Base-by-base conservation (phyloP, 2,797 vertebrate species). In the Remorina albescens region DNA sequence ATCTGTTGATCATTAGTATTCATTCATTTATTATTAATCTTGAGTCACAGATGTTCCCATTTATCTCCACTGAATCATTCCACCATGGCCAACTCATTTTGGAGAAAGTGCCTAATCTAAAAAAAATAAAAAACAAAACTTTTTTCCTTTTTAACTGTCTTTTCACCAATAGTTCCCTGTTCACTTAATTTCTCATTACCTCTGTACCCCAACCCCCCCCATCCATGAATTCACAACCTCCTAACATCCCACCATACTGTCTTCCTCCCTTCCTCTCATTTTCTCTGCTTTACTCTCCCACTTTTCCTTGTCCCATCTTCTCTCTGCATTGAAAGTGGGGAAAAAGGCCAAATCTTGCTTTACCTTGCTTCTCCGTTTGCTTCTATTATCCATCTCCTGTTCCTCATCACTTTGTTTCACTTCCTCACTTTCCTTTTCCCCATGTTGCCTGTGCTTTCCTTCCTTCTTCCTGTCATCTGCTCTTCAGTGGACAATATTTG, bases 301-400 rank as follows among this genome's bases (percentile, higher is more conserved):
- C 49, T 26, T 8, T n/a, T 34, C 15, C 10, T 18, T 15, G 2
- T 37, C 47, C 50, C 49, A 19, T 23, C 34, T 41, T 53, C 61
- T 4, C 13, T 65, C 42, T 56, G 53, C 15, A 25, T 36, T 61
- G 67, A 74, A 51, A 70, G 56, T 51, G 12, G 28, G 53, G 85
- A 84, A 68, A 68, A 64, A 71, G 79, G 62, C 76, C 64, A 60
- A 57, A 71, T 76, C 82, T 61, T 23, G 66, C 72, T 54, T 9
- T 67, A 84, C 39, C 47, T 6, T 5, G 76, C 81, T 86, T 71
- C 78, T 76, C 71, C 70, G 70, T 6, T 21, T 65, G 57, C 81
- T 80, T 69, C 71, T 72, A 71, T 88, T 83, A 80, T 78, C 66
- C 80, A 57, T 61, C 80, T 84, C 67, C 73, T 71, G 67, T 71